Evolutionary conservation across 2,113 vertebrate genomes (phyloP).

Genomic region (Rhynchomys soricoides): DNA sequence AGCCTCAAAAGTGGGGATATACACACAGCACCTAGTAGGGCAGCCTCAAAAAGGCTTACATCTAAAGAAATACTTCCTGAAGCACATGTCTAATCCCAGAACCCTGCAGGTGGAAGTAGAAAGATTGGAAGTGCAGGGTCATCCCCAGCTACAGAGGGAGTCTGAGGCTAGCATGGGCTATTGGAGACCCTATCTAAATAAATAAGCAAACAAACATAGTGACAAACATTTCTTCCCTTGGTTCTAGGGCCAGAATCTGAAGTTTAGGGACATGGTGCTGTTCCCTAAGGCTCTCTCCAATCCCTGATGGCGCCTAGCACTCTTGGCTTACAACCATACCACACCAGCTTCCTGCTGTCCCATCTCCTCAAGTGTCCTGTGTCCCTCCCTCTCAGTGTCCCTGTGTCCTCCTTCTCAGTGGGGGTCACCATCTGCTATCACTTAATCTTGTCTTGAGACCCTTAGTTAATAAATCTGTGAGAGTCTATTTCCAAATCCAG

Average conservation of each 20-base stretch:
- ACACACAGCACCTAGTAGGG: too few relatives aligned
- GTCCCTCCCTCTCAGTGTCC: too few relatives aligned
- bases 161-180: not conserved
- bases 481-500: not conserved
- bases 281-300: not conserved
- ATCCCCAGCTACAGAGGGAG: not conserved
- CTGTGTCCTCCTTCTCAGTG: not conserved
- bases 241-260: not conserved
- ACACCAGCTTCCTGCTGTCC: not conserved
- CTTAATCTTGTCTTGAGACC: not conserved
- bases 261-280: too few relatives aligned
- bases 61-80: not conserved
- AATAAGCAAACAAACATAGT: not conserved
- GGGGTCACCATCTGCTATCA: fast-evolving
- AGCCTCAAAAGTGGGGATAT: too few relatives aligned
- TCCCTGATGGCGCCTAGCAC: fast-evolving
- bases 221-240: not conserved
- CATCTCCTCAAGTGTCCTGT: not conserved
- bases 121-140: not conserved
- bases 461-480: not conserved
- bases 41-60: too few relatives aligned
- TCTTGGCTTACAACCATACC: not conserved
- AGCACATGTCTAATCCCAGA: not conserved
- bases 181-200: not conserved
- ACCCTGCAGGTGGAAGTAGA: not conserved